Base-by-base conservation (phyloP, 2,113 vertebrate species). In the Gobio gobio region DNA sequence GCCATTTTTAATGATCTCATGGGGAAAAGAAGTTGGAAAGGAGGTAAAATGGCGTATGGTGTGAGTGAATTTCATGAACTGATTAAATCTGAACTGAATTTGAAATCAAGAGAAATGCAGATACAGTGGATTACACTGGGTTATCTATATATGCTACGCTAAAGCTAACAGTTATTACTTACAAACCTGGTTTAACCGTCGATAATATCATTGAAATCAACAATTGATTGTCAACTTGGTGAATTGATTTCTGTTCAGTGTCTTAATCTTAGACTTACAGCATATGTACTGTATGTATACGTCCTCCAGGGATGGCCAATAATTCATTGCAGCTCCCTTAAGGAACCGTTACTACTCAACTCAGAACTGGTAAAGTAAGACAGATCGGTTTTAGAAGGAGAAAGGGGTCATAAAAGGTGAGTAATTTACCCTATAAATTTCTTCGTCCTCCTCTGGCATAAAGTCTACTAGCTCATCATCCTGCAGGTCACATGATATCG, bases 401-500 rank as follows among this genome's bases (percentile, higher is more conserved):
- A 83, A 79, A 80, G 78, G 45, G 68, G 80, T 86, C 79, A 74
- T 86, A 82, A 84, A 88, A 82, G 82, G 90, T 73, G 88, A 93
- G 89, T 93, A 66, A 90, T 90, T 98, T 99, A 99, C 98, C 97
- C 98, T 98, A 96, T 97, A 98, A 92, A 98, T 95, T 93, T 98
- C 97, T 93, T 99, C 97, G 91, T 99, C 97, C 91, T 97, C 97
- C 91, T 97, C 97, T 90, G 94, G 95, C 91, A 98, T 97, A 94
- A 96, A 96, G 94, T 98, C 96, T 94, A 99, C 96, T 84, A 97
- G 96, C 91, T 99, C 98, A 90, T 99, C 98, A 93, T 99, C 98
- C 93, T 99, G 97, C 93, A 99, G 97, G 94, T 99, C 98, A 95
- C 98, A 99, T 92, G 98, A 99, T 94, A 99, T 99, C 90, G 98